Percentiles rank a stretch among this genome's conserved stretches.
Evolutionary conservation across 2,888 invertebrate genomes (phyloP).

Genomic region (Limenitis camilla): DNA sequence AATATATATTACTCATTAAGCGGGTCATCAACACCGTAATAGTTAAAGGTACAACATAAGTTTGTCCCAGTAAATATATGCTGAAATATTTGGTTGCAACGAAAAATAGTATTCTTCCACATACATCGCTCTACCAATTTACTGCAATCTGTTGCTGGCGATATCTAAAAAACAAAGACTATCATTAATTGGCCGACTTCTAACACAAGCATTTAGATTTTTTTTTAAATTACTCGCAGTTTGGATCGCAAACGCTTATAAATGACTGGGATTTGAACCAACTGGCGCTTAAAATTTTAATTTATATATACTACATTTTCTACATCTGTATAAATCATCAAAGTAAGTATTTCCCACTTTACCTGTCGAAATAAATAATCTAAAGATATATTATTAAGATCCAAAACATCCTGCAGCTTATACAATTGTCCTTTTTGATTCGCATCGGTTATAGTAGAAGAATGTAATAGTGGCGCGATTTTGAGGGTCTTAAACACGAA

Average conservation of each 20-base stretch:
- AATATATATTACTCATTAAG: too few species aligned
- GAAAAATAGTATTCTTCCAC: slow-evolving; percentile 71
- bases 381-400: slow-evolving; percentile 48
- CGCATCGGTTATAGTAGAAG: slow-evolving; percentile 30
- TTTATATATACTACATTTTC: background rate
- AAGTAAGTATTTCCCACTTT: slow-evolving; percentile 20
- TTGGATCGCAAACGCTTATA: too few species aligned
- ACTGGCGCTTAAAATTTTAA: too few species aligned
- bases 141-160: slow-evolving; percentile 63
- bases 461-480: slow-evolving; percentile 46
- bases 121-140: slow-evolving; percentile 69
- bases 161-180: slow-evolving; percentile 55
- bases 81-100: slow-evolving; percentile 70
- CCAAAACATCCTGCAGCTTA: slow-evolving; percentile 46
- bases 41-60: slow-evolving; percentile 79
- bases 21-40: too few species aligned
- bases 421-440: slow-evolving; percentile 37
- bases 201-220: too few species aligned
- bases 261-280: too few species aligned
- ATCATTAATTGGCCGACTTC: too few species aligned
- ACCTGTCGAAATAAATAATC: slow-evolving; percentile 43
- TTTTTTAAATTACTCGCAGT: background rate
- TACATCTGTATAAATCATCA: background rate
- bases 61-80: slow-evolving; percentile 63
- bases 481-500: slow-evolving; percentile 46